Evolutionary conservation across 2,113 vertebrate genomes (phyloP).

Genomic region (Scytalopus superciliaris): DNA sequence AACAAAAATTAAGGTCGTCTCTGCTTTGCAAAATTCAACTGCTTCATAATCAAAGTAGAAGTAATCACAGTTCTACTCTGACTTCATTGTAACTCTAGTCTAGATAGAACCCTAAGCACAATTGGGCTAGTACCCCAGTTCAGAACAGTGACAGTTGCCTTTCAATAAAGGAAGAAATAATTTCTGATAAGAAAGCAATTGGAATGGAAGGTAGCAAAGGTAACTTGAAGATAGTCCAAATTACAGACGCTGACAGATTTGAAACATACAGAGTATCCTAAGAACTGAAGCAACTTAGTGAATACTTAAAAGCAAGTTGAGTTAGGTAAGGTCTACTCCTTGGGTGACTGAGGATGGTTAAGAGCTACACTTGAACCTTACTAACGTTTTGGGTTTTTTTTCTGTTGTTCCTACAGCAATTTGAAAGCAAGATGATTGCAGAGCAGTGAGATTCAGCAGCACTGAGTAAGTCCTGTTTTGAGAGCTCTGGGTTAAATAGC

Average conservation of each 20-base stretch:
- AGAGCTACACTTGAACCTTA: background rate
- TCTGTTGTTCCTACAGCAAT: background rate
- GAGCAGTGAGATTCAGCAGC: background rate
- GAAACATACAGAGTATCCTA: background rate
- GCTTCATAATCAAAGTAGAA: background rate
- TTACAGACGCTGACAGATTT: background rate
- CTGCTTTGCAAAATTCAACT: background rate
- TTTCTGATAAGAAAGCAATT: background rate
- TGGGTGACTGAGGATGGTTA: background rate
- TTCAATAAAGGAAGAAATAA: background rate
- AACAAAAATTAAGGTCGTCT: background rate
- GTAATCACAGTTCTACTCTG: background rate
- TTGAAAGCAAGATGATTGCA: conserved; percentile 18
- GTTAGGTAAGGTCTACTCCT: background rate
- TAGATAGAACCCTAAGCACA: background rate
- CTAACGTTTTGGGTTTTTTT: background rate
- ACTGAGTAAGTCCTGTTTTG: background rate
- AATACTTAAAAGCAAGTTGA: background rate
- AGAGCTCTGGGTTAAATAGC: conserved; percentile 35
- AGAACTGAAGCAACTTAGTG: background rate
- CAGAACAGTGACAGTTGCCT: background rate
- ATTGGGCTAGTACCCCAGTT: background rate
- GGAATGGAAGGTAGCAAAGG: background rate
- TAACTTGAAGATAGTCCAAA: background rate
- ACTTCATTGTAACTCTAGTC: background rate